Evolutionary conservation across 2,797 vertebrate genomes (phyloP).

Genomic region (Cossypha polioptera): DNA sequence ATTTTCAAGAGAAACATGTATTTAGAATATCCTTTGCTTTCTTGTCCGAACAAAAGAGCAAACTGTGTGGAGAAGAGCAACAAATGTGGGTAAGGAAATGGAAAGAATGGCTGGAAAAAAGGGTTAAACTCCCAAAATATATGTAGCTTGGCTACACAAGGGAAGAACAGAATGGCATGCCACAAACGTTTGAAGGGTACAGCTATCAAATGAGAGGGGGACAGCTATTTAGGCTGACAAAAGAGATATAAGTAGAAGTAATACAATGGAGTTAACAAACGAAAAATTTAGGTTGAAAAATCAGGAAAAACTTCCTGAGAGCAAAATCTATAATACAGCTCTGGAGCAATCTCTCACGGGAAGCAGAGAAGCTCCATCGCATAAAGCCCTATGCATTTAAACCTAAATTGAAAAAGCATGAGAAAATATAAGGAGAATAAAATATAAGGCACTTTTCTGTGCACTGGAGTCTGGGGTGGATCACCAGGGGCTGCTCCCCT

Average conservation of each 20-base stretch:
- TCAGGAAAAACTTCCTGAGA: conserved; percentile 52
- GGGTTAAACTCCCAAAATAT: neutral
- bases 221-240: conserved; percentile 27
- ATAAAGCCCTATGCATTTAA: conserved; percentile 8
- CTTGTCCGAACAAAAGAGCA: neutral
- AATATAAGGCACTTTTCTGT: neutral
- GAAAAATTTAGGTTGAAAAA: conserved; percentile 46
- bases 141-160: neutral
- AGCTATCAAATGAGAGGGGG: neutral
- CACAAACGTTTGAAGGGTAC: conserved; percentile 28
- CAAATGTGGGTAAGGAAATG: neutral
- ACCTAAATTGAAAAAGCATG: conserved; percentile 32
- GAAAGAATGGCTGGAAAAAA: neutral
- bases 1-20: neutral
- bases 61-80: neutral
- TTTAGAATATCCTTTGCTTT: neutral
- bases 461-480: neutral
- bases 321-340: conserved; percentile 30
- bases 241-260: conserved; percentile 28
- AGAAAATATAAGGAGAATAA: conserved; percentile 42
- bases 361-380: conserved; percentile 4
- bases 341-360: conserved; percentile 21
- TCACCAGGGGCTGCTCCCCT: neutral
- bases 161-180: neutral
- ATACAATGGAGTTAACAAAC: conserved; percentile 48